Conservation (phyloP, 2,888 invertebrate genomes). For the Lithosia quadra region DNA sequence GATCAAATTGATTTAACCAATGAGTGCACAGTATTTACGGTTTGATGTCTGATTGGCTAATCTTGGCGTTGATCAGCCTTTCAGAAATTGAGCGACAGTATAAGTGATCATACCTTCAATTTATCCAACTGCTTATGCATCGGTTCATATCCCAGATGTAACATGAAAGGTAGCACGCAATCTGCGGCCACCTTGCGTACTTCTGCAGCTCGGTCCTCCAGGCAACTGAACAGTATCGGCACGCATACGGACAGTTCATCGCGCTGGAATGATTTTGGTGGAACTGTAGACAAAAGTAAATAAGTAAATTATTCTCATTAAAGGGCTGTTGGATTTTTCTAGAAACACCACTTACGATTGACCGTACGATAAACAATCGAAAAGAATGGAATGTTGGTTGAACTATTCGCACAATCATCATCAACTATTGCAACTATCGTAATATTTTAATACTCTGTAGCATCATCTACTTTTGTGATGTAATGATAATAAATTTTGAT, state of each 20-base stretch:
- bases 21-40: neutral
- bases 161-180: conserved; percentile 96
- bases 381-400: too few relatives aligned
- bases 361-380: too few relatives aligned
- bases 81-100: neutral
- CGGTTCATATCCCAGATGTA: conserved; percentile 94
- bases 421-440: too few relatives aligned
- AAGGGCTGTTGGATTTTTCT: too few relatives aligned
- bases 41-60: neutral
- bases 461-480: too few relatives aligned
- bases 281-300: conserved; percentile 75
- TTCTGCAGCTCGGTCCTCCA: conserved; percentile 97
- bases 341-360: too few relatives aligned
- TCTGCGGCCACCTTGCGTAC: conserved; percentile 96
- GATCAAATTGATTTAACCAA: neutral
- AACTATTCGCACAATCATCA: too few relatives aligned
- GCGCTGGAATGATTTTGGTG: conserved; percentile 91
- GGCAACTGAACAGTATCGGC: conserved; percentile 91
- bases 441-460: too few relatives aligned
- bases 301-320: neutral
- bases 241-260: conserved; percentile 94
- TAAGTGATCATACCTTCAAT: conserved; percentile 88
- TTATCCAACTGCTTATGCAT: conserved; percentile 93
- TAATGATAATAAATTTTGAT: too few relatives aligned
- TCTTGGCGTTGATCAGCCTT: neutral